Conservation (phyloP, 2,888 invertebrate genomes). For the Lamproptera curius region DNA sequence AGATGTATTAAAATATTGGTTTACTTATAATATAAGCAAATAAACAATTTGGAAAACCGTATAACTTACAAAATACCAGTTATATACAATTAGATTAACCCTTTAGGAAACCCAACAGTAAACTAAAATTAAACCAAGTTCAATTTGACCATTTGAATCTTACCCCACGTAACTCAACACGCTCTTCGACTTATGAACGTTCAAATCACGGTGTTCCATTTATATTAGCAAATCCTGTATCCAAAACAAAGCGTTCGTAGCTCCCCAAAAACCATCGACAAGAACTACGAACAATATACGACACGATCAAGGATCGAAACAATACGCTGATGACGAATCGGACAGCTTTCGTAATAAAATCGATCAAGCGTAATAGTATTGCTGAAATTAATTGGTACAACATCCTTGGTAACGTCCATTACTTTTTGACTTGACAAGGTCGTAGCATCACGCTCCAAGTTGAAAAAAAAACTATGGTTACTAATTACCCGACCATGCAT, state of each 20-base stretch:
- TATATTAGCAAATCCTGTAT: not conserved
- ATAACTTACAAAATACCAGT: no score
- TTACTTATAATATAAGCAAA: no score
- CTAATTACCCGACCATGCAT: conserved; percentile 56
- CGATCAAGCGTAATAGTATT: conserved; percentile 23
- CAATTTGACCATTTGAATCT: no score
- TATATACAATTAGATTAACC: no score
- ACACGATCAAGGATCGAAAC: conserved; percentile 29
- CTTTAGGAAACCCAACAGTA: no score
- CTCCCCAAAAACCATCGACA: no score
- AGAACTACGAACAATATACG: conserved; percentile 30
- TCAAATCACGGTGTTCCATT: no score
- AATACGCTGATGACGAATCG: conserved; percentile 28
- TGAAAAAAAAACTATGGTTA: conserved; percentile 41
- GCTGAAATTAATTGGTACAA: conserved; percentile 40
- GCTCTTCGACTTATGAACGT: no score
- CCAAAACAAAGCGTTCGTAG: conserved; percentile 5
- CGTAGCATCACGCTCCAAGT: conserved; percentile 41
- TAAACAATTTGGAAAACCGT: no score
- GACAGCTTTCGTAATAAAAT: conserved; percentile 31
- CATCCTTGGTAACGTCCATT: conserved; percentile 48
- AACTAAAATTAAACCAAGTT: no score
- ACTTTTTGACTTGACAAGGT: conserved; percentile 55
- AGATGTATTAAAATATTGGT: no score
- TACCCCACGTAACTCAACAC: no score